A percentile compares a stretch with the other conserved stretches of the same genome.
These are phyloP conservation scores for Uria lomvia DNA, from an alignment of 2,113 vertebrate genomes.

Conservation along the genomic window DNA sequence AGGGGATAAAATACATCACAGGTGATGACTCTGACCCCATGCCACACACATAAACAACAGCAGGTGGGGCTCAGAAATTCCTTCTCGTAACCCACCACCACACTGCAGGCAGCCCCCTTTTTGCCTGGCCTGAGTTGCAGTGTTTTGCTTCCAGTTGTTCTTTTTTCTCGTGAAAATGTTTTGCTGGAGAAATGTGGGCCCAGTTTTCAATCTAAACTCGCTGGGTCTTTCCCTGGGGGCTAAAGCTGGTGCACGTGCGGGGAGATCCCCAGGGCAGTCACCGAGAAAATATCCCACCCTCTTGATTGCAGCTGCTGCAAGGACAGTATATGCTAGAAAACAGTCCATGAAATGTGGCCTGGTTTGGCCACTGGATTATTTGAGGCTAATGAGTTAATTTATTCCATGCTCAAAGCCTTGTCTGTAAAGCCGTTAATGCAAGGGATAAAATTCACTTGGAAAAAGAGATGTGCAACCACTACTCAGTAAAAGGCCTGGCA, in stretches of 20 bases:
- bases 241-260: rapidly evolving
- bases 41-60: not conserved
- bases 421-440: not conserved
- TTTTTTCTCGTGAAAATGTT: not conserved
- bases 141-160: not conserved
- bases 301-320: not conserved
- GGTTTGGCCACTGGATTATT: not conserved
- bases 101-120: not conserved
- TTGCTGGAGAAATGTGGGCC: not conserved
- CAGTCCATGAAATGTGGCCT: not conserved
- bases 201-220: not conserved
- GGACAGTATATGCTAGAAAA: not conserved
- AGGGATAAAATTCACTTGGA: not conserved
- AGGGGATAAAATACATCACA: not conserved
- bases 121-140: not conserved
- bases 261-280: not conserved
- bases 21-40: not conserved
- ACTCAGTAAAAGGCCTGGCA: not conserved
- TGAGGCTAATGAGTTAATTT: not conserved
- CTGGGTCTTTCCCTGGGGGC: not conserved
- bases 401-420: not conserved
- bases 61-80: not conserved
- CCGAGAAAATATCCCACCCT: not conserved
- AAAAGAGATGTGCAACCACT: not conserved
- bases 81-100: not conserved